These are phyloP conservation scores for Phocides pigmalion DNA, from an alignment of 1,140 invertebrate genomes.

Conservation along the genomic window DNA sequence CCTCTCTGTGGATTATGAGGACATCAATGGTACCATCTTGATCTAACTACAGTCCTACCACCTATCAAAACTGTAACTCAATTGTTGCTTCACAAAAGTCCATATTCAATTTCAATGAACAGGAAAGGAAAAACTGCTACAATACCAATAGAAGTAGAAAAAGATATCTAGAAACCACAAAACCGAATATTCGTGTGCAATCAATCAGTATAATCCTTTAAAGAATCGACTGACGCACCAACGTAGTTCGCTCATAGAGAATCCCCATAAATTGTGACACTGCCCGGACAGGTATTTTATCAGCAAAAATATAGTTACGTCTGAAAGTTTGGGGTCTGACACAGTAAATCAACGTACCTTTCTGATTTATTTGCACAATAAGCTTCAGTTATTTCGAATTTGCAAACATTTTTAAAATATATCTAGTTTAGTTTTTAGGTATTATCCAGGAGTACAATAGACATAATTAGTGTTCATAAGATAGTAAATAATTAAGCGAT, in stretches of 20 bases:
- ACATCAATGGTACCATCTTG: no score
- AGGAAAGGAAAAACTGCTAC: no score
- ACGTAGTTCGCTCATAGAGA: conserved; percentile 13
- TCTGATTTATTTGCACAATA: background rate
- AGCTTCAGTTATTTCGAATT: background rate
- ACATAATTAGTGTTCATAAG: no score
- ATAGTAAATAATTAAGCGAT: no score
- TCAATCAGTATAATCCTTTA: conserved; percentile 30
- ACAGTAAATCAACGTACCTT: conserved; percentile 16
- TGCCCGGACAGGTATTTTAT: conserved; percentile 26
- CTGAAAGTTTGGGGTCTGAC: background rate
- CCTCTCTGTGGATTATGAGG: no score
- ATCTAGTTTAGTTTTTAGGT: no score
- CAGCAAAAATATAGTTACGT: conserved; percentile 25
- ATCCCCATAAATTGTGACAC: conserved; percentile 24
- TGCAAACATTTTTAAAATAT: background rate
- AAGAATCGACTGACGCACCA: conserved; percentile 26
- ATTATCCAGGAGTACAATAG: no score
- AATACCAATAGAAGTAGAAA: background rate
- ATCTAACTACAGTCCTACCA: no score
- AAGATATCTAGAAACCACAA: background rate
- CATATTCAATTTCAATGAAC: no score
- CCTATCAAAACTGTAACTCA: no score
- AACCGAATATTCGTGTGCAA: conserved; percentile 9
- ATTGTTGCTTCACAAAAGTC: no score